A percentile compares a stretch with the other conserved stretches of the same genome.
phyloP scores from a whole-genome alignment of 2,888 invertebrate genomes.

The Harpalus rubripes region DNA sequence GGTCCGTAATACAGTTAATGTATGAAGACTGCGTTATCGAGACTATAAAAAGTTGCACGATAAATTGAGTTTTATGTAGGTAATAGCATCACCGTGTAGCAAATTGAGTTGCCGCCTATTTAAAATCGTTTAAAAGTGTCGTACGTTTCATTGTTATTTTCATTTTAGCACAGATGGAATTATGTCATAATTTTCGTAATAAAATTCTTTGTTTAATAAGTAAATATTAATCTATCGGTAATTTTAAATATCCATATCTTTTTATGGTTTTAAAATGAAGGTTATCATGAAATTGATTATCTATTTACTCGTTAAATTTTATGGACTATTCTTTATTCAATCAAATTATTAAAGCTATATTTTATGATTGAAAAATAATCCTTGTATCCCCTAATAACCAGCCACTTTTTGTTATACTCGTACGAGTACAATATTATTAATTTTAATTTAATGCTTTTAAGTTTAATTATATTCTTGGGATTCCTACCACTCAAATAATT shows the following conservation, averaged over 20 bases:
- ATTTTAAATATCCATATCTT: background rate
- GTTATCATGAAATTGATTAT: background rate
- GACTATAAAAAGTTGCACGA: constrained; percentile 62
- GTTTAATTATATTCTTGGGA: too few species aligned
- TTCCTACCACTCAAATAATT: too few species aligned
- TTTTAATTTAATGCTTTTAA: too few species aligned
- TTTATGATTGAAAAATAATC: background rate
- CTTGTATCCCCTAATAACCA: background rate
- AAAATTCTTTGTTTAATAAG: background rate
- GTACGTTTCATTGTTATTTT: constrained; percentile 35
- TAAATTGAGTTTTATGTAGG: constrained; percentile 63
- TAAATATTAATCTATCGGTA: background rate
- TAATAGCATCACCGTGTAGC: constrained; percentile 60
- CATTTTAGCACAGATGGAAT: constrained; percentile 30
- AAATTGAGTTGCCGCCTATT: constrained; percentile 56
- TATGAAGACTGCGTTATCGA: constrained; percentile 55
- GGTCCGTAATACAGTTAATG: constrained; percentile 49
- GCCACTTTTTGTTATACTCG: background rate
- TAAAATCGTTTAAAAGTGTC: constrained; percentile 56
- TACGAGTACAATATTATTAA: background rate
- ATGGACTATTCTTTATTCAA: background rate
- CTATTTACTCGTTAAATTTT: constrained; percentile 13
- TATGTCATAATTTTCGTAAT: background rate
- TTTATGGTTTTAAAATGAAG: background rate
- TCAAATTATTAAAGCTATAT: constrained; percentile 3